Conservation (phyloP, 2,888 invertebrate genomes). For the Lamellibrachia satsuma region DNA sequence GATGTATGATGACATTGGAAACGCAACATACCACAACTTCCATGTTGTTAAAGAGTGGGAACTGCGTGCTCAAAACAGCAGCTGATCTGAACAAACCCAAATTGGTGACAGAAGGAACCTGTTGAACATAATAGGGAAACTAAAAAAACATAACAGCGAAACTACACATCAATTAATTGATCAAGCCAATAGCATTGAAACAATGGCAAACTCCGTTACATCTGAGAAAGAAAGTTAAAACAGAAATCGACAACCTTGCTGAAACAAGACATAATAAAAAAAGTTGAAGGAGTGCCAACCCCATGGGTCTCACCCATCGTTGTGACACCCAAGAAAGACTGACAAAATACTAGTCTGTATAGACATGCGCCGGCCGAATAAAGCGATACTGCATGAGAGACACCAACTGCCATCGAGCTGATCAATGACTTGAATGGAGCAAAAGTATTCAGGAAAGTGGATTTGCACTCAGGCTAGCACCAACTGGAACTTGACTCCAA, state of each 20-base stretch:
- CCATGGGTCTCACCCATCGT: slow-evolving; percentile 32
- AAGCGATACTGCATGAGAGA: slow-evolving; percentile 37
- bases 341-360: slow-evolving; percentile 43
- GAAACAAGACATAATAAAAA: slow-evolving; percentile 29
- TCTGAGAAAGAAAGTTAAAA: not conserved
- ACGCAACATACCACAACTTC: too few species aligned
- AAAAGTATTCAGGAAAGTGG: slow-evolving; percentile 28
- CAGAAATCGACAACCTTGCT: not conserved
- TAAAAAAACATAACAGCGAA: not conserved
- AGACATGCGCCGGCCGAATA: slow-evolving; percentile 45
- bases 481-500: slow-evolving; percentile 30
- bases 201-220: not conserved
- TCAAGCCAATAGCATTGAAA: slow-evolving; percentile 17
- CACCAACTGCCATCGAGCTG: slow-evolving; percentile 30
- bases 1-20: too few species aligned
- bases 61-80: too few species aligned
- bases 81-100: too few species aligned
- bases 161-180: slow-evolving; percentile 22
- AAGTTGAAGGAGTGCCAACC: slow-evolving; percentile 26
- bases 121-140: too few species aligned
- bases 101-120: too few species aligned
- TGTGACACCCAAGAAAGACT: slow-evolving; percentile 30
- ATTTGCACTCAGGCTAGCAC: slow-evolving; percentile 30
- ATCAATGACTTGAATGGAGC: slow-evolving; percentile 33
- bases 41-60: too few species aligned